Evolutionary conservation across 2,888 invertebrate species (phyloP).

Genomic region (Anthophora plumipes): DNA sequence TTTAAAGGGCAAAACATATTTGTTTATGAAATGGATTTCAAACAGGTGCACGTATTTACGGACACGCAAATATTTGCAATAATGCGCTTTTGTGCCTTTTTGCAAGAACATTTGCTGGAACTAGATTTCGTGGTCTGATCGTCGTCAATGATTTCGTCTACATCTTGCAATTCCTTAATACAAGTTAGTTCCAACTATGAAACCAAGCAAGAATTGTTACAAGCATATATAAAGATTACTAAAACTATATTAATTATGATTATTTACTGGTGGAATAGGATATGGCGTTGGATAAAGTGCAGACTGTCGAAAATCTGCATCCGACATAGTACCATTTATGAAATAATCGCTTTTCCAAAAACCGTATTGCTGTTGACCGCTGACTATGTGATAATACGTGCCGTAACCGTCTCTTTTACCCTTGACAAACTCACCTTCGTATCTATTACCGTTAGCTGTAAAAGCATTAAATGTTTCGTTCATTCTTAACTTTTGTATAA

Average conservation of each 20-base stretch:
- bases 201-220: constrained; percentile 10
- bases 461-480: constrained; percentile 23
- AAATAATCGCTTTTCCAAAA: constrained; percentile 87
- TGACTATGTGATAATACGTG: constrained; percentile 87
- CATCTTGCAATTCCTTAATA: neutral
- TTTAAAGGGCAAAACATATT: neutral
- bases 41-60: constrained; percentile 38
- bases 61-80: constrained; percentile 30
- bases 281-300: constrained; percentile 86
- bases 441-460: constrained; percentile 87
- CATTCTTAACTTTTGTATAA: neutral
- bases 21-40: constrained; percentile 27
- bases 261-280: constrained; percentile 83
- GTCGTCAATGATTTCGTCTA: neutral
- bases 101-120: constrained; percentile 11
- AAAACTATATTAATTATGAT: neutral
- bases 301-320: constrained; percentile 87
- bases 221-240: neutral
- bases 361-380: constrained; percentile 89
- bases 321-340: constrained; percentile 86
- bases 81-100: constrained; percentile 11
- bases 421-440: constrained; percentile 88
- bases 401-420: constrained; percentile 88
- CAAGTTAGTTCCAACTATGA: constrained; percentile 9
- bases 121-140: neutral